Base-by-base conservation (phyloP, 2,113 vertebrate species). In the Zootoca vivipara region DNA sequence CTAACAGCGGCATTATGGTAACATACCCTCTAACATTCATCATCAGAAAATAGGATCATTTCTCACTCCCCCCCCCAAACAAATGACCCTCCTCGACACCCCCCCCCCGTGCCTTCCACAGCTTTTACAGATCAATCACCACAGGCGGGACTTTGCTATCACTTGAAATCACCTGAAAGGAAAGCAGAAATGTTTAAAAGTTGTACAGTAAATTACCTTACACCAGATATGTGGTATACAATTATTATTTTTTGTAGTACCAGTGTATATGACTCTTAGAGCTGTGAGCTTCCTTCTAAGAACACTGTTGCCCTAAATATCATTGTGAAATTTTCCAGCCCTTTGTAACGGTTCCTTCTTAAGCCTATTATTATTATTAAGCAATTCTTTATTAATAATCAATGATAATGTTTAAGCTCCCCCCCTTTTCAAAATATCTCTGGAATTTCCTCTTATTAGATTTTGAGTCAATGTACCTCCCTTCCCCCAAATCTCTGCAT, bases 321-420 rank as follows among this genome's bases (percentile, higher is more conserved):
- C 89, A 90, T 7, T 0, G 83, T 91, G 78, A 93, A 96, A 95
- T 94, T 77, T 64, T 94, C 94, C 93, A 95, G 33, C 58, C 69
- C 22, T 93, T 95, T 88, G 95, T 95, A 93, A 93, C 87, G 88
- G 87, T 10, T 20, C 89, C 81, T 92, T 94, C 84, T 7, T 26
- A 90, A 79, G 87, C 73, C 33, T 46, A 33, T 93, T 93, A 87
- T 93, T 93, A 87, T 94, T 95, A 96, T 96, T 95, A 96, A 95
- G 83, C 85, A 93, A 95, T 96, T 95, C 91, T 70, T 95, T 92
- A 95, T 96, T 95, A 96, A 96, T 95, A 96, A 96, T 96, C 95
- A 87, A 96, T 95, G 73, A 67, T 46, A 82, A 56, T 33, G n/a
- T 95, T 96, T 95, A 95, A 96, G 70, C 85, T 42, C 69, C 90